A percentile compares a stretch with the other conserved stretches of the same genome.
Conservation (phyloP, 2,888 invertebrate species). For the Pinctada fucata region DNA sequence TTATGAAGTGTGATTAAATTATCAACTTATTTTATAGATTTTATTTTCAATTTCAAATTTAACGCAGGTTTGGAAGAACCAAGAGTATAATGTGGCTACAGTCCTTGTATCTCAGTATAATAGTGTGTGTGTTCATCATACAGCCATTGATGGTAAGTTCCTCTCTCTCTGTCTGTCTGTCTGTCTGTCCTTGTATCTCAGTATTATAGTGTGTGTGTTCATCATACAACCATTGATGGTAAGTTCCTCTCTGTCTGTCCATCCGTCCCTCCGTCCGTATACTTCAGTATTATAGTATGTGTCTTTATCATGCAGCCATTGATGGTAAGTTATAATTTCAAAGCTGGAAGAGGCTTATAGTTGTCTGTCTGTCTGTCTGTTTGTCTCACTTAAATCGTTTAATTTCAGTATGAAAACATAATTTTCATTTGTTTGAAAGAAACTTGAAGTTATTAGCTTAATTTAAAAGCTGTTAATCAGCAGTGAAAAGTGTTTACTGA, state of each 20-base stretch:
- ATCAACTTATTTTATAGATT: no score
- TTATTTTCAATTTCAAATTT: no score
- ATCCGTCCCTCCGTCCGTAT: conserved; percentile 67
- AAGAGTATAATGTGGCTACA: conserved; percentile 74
- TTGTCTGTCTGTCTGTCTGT: conserved; percentile 64
- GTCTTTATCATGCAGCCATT: conserved; percentile 75
- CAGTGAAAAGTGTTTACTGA: no score
- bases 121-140: conserved; percentile 73
- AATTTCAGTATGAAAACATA: no score
- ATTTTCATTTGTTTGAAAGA: no score
- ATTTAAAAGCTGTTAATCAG: no score
- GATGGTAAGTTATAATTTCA: conserved; percentile 59
- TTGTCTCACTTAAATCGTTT: conserved; percentile 62
- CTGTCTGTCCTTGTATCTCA: conserved; percentile 74
- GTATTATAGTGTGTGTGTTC: conserved; percentile 73
- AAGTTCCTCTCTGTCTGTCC: conserved; percentile 38
- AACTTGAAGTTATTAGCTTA: no score
- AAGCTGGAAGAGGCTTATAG: no score
- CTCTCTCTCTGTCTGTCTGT: no score
- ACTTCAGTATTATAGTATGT: conserved; percentile 74
- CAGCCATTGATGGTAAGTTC: conserved; percentile 73
- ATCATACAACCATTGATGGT: conserved; percentile 74
- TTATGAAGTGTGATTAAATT: no score
- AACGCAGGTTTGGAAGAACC: conserved; percentile 68
- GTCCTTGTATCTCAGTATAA: conserved; percentile 74